Base-by-base conservation (phyloP, 2,888 invertebrate genomes). In the Gnatocerus cornutus region DNA sequence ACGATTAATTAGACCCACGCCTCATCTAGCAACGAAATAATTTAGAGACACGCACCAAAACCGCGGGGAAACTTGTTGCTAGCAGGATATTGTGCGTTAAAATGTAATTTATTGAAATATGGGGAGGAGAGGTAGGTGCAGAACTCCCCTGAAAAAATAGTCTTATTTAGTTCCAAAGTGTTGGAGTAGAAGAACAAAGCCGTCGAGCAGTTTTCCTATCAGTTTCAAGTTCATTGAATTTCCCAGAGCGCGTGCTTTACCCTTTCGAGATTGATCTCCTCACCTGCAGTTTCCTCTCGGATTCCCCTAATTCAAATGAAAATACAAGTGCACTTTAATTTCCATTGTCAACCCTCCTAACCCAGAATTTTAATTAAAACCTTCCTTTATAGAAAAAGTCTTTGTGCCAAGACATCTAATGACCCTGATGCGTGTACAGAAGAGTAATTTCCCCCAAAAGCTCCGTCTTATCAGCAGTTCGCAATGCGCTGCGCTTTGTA, bases 1-100 rank as follows among this genome's bases (percentile, higher is more conserved):
- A 62, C 62, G 55, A 64, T 64, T 64, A 64, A 64, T 64, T 64
- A 64, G 43, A 16, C 37, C 41, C 13, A 62, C 62, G 62, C 52
- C 52, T 62, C 62, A 52, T 62, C 62, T 62, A 52, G 41, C 41
- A 41, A 41, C 50, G 52, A 52, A 62, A 62, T 62, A 50, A 62
- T 62, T 62, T 50, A 33, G 14, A 62, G 62, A 62, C 62, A 62
- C 61, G 59, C 45, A 13, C 27, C 30, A 0, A 41, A 58, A 58
- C 30, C 59, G 41, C 53, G 12, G 39, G 37, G 46, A 43, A 61
- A 61, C 61, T 61, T 61, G 61, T 61, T 48, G 61, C 59, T 29
- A 59, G 21, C 21, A 29, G 8, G n/a, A 13, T 55, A 39, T 10
- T 53, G 12, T 53, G 16, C 33, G 39, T 39, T 37, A 39, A 37